These are phyloP conservation scores for Apodemia hepburni DNA, from an alignment of 2,888 invertebrate genomes.

Conservation along the genomic window DNA sequence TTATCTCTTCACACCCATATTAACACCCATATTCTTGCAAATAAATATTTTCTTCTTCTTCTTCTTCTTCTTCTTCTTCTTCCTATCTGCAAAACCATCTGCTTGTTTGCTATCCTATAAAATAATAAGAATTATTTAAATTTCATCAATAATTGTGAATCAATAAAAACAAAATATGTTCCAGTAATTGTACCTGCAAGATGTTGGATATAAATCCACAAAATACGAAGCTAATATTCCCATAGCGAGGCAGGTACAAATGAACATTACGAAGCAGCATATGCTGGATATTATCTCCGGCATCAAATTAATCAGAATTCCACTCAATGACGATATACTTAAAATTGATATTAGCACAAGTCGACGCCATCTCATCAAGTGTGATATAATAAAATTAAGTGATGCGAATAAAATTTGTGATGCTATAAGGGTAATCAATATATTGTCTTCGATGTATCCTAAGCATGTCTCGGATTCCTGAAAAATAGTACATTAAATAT, in stretches of 20 bases:
- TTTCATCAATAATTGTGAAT: too few relatives aligned
- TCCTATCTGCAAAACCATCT: too few relatives aligned
- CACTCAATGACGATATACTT: conserved; percentile 75
- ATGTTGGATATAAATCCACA: conserved; percentile 67
- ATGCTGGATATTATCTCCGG: conserved; percentile 66
- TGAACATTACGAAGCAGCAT: conserved; percentile 59
- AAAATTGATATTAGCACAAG: conserved; percentile 68
- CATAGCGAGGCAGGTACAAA: conserved; percentile 67
- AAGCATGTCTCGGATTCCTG: conserved; percentile 65
- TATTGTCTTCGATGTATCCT: conserved; percentile 76
- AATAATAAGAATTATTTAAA: too few relatives aligned
- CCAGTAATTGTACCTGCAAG: conserved; percentile 66
- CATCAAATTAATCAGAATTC: conserved; percentile 59
- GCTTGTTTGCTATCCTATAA: too few relatives aligned
- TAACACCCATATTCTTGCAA: too few relatives aligned
- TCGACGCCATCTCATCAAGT: conserved; percentile 78
- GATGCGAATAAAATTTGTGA: conserved; percentile 82
- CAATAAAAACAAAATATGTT: too few relatives aligned
- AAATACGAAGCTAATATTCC: conserved; percentile 69
- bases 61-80: too few relatives aligned
- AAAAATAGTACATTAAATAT: conserved; percentile 32
- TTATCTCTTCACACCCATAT: too few relatives aligned
- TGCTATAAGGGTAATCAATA: conserved; percentile 82
- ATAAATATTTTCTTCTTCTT: too few relatives aligned
- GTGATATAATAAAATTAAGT: conserved; percentile 78